A percentile compares a stretch with the other conserved stretches of the same genome.
Evolutionary conservation across 2,888 invertebrate genomes (phyloP).

Genomic region (Tricholauxania praeusta): DNA sequence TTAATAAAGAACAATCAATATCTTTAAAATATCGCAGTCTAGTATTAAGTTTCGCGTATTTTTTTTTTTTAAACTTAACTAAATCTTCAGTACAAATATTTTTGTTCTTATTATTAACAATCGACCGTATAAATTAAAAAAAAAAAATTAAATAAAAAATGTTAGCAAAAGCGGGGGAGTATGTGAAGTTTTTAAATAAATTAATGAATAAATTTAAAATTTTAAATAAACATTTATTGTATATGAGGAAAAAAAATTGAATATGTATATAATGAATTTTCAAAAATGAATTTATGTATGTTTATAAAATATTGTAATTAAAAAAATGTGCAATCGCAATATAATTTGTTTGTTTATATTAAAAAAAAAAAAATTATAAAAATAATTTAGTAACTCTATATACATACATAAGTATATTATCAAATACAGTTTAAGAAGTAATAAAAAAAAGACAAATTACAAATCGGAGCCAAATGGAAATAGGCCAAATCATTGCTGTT

Average conservation of each 20-base stretch:
- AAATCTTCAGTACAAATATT: no score
- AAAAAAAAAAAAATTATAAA: constrained; percentile 39
- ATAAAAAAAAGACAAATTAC: constrained; percentile 21
- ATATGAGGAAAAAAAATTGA: constrained; percentile 42
- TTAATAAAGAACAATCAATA: no score
- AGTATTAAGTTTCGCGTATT: no score
- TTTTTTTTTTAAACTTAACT: no score
- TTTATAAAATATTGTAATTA: constrained; percentile 36
- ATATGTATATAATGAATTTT: constrained; percentile 31
- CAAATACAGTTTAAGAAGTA: not conserved
- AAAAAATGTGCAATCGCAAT: constrained; percentile 55
- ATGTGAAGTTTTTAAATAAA: constrained; percentile 36
- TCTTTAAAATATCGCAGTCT: no score
- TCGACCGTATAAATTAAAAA: constrained; percentile 3
- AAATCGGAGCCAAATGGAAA: constrained; percentile 40
- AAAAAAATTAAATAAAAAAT: constrained; percentile 41
- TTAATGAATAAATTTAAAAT: constrained; percentile 15
- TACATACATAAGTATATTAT: constrained; percentile 22
- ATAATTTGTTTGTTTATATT: constrained; percentile 44
- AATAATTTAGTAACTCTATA: constrained; percentile 19
- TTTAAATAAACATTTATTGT: not conserved
- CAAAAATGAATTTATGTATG: constrained; percentile 35
- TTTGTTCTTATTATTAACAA: no score
- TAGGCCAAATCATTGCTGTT: constrained; percentile 54
- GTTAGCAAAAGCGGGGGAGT: constrained; percentile 52